Evolutionary conservation across 2,113 vertebrate genomes (phyloP), one percentile per base, ranked within the genome.

Genomic region (Hyla sarda): DNA sequence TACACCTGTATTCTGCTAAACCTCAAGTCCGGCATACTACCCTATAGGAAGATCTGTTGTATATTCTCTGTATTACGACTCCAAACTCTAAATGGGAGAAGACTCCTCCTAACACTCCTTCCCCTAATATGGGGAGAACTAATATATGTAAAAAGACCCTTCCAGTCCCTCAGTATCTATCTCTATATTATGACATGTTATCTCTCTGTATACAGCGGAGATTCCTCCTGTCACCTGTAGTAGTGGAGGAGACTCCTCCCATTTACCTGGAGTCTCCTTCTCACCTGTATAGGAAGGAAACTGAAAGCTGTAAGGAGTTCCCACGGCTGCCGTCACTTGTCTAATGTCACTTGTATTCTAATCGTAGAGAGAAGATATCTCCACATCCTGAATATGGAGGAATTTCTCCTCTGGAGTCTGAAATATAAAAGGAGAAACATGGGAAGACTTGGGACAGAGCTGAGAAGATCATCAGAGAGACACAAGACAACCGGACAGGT

Each of bases 201-300:
- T 41, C 3, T 41, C 41, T 8, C 3, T 41, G 41, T 41, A 48
- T 12, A 48, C 5, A 48, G 12, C 8, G 11, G 47, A 13, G 47
- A 13, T 48, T 48, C 47, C 47, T 13, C 47, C 47, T 48, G 47
- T 48, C 47, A 48, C 47, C 47, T 13, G 12, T 48, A 48, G 8
- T 48, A 48, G 2, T n/a, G 30, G 30, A 30, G 60, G 45, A 82
- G 28, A n/a, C n/a, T 62, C 60, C 30, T 54, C 8, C 34, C 65
- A 72, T 0, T 23, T 52, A 72, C 65, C 60, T 82, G n/a, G 48
- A 65, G 48, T 72, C 65, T 34, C 21, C 65, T n/a, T 52, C 67
- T 82, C n/a, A 30, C 48, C 56, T 80, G 78, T 47, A 58, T 23
- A 72, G 65, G 12, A 47, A 67, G 25, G 81, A 82, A 82, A 82